Evolutionary conservation across 2,888 invertebrate species (phyloP).

Genomic region (Rhimphoctona megacephalus): DNA sequence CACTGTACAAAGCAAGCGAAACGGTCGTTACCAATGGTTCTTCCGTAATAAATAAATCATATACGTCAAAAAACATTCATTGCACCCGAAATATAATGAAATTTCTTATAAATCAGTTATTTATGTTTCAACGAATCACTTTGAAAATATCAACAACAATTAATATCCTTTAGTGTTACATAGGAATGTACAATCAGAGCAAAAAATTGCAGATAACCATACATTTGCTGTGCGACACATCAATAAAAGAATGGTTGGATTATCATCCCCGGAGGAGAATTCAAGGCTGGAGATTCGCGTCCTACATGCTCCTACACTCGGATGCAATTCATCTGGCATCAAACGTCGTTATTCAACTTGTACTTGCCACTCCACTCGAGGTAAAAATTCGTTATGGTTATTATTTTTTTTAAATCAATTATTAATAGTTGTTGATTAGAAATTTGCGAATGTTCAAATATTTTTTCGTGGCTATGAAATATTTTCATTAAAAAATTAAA

Average conservation of each 20-base stretch:
- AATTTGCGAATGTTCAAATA: background rate
- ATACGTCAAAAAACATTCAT: background rate
- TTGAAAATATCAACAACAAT: background rate
- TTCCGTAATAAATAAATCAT: background rate
- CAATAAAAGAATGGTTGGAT: constrained; percentile 85
- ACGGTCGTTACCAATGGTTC: background rate
- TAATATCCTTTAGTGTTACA: background rate
- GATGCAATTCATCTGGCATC: constrained; percentile 91
- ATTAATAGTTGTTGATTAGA: background rate
- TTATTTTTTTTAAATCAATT: background rate
- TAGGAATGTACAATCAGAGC: background rate
- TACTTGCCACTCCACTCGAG: constrained; percentile 83
- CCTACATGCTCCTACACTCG: constrained; percentile 93
- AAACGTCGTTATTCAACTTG: constrained; percentile 90
- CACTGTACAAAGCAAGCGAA: background rate
- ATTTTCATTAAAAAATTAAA: background rate
- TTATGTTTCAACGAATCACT: background rate
- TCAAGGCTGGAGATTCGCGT: constrained; percentile 92
- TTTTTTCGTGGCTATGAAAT: background rate
- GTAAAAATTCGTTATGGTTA: constrained; percentile 73
- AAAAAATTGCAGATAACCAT: constrained; percentile 79
- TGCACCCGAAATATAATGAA: background rate
- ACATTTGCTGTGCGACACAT: constrained; percentile 81
- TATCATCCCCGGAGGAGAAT: constrained; percentile 88
- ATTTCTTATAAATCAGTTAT: background rate